Percentiles rank a stretch among this genome's conserved stretches.
phyloP scores from a whole-genome alignment of 2,113 vertebrate species.

The Cichladusa arquata region DNA sequence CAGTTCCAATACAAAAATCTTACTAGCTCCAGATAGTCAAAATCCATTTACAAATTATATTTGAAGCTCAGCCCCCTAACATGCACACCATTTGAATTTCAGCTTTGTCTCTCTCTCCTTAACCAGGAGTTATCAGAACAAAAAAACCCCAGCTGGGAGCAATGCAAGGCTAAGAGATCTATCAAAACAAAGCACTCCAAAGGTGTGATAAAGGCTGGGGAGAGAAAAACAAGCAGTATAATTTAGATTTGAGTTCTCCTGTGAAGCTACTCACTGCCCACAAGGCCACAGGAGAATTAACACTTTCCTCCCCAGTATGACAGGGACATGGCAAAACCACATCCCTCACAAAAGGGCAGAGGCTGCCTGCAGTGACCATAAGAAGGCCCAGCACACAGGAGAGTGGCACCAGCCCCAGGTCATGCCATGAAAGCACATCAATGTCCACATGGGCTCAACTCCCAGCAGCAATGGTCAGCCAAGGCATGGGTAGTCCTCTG shows the following conservation, averaged over 20 bases:
- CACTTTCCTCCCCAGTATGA: neutral
- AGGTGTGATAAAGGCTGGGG: neutral
- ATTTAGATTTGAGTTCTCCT: neutral
- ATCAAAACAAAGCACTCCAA: neutral
- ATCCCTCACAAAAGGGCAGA: neutral
- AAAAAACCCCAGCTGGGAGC: neutral
- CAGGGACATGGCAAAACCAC: neutral
- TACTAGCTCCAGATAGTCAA: neutral
- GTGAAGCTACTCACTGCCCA: neutral
- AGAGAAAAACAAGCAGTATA: neutral
- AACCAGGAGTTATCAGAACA: neutral
- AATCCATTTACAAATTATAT: neutral
- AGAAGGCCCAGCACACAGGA: neutral
- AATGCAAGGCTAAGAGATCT: neutral
- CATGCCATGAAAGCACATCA: neutral
- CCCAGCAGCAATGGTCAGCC: neutral
- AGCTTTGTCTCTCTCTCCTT: neutral
- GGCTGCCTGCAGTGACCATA: neutral
- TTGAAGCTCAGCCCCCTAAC: neutral
- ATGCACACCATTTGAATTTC: neutral
- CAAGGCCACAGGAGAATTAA: neutral
- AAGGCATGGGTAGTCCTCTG: neutral
- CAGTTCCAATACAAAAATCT: neutral
- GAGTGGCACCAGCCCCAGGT: neutral
- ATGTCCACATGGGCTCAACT: fast-evolving